Evolutionary conservation across 2,888 invertebrate genomes (phyloP).

Genomic region (Lamellibrachia satsuma): DNA sequence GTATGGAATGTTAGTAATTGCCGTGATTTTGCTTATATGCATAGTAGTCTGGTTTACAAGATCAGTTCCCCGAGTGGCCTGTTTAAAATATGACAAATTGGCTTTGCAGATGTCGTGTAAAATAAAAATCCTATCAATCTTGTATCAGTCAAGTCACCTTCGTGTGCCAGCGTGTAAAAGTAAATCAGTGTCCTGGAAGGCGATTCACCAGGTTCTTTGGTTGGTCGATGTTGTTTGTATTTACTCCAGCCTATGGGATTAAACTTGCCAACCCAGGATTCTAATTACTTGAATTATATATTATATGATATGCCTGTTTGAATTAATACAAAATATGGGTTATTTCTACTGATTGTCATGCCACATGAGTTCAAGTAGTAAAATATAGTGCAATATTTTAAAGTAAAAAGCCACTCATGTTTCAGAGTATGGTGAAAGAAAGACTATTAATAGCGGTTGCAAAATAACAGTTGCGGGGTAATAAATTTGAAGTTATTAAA

Average conservation of each 20-base stretch:
- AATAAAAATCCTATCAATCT: not conserved
- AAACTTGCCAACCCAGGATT: not conserved
- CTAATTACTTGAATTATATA: not conserved
- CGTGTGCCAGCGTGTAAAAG: not conserved
- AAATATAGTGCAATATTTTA: too few species aligned
- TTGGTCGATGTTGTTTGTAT: not conserved
- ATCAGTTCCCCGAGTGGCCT: not conserved
- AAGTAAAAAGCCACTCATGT: too few species aligned
- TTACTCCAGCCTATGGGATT: not conserved
- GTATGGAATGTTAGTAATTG: not conserved
- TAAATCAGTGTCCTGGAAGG: not conserved
- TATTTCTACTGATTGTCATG: too few species aligned
- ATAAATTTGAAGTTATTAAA: too few species aligned
- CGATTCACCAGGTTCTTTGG: not conserved
- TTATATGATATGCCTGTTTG: too few species aligned
- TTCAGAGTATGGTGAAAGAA: too few species aligned
- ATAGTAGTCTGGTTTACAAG: not conserved
- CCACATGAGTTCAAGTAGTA: too few species aligned
- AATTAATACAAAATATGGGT: too few species aligned
- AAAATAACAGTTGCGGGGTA: too few species aligned
- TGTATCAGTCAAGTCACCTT: not conserved
- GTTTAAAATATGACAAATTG: not conserved
- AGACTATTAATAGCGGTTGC: too few species aligned
- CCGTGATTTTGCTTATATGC: not conserved
- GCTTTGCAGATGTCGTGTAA: not conserved